These are phyloP conservation scores for Cyphomyrus plagiostoma DNA, from an alignment of 2,113 vertebrate species.

Conservation along the genomic window DNA sequence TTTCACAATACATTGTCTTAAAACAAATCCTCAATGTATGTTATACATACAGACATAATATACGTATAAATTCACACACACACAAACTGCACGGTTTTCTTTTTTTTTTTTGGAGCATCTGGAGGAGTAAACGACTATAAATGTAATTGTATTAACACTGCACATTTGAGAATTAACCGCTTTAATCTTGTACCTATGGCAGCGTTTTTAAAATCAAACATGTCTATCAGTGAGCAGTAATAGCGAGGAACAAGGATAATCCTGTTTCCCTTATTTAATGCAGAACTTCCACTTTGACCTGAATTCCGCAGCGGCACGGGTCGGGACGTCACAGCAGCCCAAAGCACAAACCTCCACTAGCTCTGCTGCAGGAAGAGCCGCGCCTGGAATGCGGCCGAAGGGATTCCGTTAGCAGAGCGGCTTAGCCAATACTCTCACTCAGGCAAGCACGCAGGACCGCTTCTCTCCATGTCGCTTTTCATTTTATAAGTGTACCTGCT, in stretches of 20 bases:
- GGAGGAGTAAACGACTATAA: not conserved
- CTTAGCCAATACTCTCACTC: not conserved
- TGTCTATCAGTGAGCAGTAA: not conserved
- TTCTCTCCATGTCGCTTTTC: not conserved
- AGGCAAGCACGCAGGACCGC: not conserved
- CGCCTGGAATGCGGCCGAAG: too few relatives aligned
- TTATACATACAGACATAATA: not conserved
- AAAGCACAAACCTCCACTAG: too few relatives aligned
- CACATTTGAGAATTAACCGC: not conserved
- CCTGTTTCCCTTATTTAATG: not conserved
- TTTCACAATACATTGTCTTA: not conserved
- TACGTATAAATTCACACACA: too few relatives aligned
- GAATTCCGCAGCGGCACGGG: not conserved
- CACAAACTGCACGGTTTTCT: not conserved
- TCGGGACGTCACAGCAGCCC: not conserved
- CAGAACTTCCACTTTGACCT: not conserved
- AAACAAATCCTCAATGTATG: not conserved
- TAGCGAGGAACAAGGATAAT: not conserved
- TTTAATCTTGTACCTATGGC: not conserved
- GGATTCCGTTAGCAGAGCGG: not conserved
- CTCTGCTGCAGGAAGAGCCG: too few relatives aligned
- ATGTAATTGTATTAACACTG: not conserved
- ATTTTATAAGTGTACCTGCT: not conserved
- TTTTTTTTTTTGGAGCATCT: not conserved
- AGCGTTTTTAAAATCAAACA: not conserved